Percentiles rank a stretch among this genome's conserved stretches.
Conservation (phyloP, 1,140 invertebrate genomes). For the Neodiprion pinetum region DNA sequence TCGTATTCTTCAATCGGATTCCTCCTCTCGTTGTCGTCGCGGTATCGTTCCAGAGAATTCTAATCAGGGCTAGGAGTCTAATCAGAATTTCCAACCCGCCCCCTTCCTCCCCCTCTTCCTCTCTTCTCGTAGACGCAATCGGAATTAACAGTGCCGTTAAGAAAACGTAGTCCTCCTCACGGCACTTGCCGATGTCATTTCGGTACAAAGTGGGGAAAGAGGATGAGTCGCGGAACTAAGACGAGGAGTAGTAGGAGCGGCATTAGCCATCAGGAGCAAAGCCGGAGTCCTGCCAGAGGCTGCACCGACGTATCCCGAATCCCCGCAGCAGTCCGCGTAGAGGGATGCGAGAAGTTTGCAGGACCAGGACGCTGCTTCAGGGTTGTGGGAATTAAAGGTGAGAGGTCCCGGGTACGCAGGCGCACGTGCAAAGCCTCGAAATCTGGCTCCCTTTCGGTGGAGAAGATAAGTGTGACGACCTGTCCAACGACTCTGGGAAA, state of each 20-base stretch:
- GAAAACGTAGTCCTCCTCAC: not conserved
- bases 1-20: not conserved
- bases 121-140: not conserved
- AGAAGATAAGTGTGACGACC: constrained; percentile 61
- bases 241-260: not conserved
- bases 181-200: not conserved
- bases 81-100: not conserved
- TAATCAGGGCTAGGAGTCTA: not conserved
- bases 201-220: not conserved
- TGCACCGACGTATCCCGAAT: no score
- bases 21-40: not conserved
- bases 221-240: not conserved
- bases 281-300: no score
- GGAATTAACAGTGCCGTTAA: not conserved
- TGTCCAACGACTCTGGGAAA: constrained; percentile 55
- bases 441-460: constrained; percentile 25
- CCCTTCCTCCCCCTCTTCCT: no score
- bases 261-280: not conserved
- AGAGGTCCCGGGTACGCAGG: constrained; percentile 6
- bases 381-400: constrained; percentile 22
- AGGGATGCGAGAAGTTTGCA: no score
- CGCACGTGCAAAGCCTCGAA: not conserved
- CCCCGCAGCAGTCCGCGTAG: no score
- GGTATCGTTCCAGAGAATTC: not conserved
- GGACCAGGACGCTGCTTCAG: no score